These are phyloP conservation scores for Synergus itoensis DNA, from an alignment of 2,888 invertebrate species.

Conservation along the genomic window DNA sequence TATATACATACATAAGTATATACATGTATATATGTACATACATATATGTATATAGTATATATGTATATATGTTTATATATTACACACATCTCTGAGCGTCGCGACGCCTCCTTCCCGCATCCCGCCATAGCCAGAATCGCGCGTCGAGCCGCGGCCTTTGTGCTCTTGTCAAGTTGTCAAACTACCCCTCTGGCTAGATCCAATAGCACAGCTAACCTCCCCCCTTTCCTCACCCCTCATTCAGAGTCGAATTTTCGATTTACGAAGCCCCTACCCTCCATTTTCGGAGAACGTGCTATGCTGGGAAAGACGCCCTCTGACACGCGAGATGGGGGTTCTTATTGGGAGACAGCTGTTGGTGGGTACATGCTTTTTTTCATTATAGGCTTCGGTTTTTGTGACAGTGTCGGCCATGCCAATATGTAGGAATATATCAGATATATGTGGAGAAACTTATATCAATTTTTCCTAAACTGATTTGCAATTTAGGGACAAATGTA, in stretches of 20 bases:
- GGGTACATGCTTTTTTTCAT: constrained; percentile 49
- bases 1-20: too few species aligned
- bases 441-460: too few species aligned
- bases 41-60: too few species aligned
- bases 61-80: too few species aligned
- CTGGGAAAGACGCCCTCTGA: constrained; percentile 39
- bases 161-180: constrained; percentile 78
- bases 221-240: constrained; percentile 44
- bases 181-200: constrained; percentile 73
- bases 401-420: constrained; percentile 14
- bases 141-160: constrained; percentile 77
- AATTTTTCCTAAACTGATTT: too few species aligned
- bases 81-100: constrained; percentile 77
- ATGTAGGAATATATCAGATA: not conserved
- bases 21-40: too few species aligned
- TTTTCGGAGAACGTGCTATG: constrained; percentile 44
- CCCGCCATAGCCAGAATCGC: constrained; percentile 48
- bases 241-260: constrained; percentile 49
- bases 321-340: constrained; percentile 43
- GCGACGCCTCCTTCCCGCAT: constrained; percentile 79
- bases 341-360: constrained; percentile 51
- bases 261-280: constrained; percentile 46
- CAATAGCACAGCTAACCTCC: constrained; percentile 47
- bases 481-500: too few species aligned
- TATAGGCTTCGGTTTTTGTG: not conserved